Evolutionary conservation across 2,797 vertebrate genomes (phyloP).

Genomic region (Vipera ursinii): DNA sequence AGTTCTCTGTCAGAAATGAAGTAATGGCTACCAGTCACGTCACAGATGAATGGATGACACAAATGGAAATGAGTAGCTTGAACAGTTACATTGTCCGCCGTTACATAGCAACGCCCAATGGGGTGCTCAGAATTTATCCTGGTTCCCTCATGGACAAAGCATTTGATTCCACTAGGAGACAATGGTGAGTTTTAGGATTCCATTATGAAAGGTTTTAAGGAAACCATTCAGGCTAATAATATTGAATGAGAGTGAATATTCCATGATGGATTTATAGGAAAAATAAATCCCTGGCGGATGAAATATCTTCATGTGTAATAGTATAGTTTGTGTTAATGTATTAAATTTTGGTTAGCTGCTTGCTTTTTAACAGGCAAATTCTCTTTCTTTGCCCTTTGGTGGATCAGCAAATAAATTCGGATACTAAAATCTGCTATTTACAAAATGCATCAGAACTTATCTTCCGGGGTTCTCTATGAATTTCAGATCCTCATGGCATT

Average conservation of each 20-base stretch:
- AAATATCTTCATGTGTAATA: background rate
- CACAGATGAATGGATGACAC: slow-evolving; percentile 99
- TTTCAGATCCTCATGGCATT: slow-evolving; percentile 24
- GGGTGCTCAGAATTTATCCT: slow-evolving; percentile 98
- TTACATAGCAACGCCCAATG: slow-evolving; percentile 99
- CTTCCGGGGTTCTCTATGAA: background rate
- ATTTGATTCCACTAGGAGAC: slow-evolving; percentile 98
- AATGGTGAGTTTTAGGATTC: slow-evolving; percentile 87
- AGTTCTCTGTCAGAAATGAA: slow-evolving; percentile 99
- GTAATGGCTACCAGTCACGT: slow-evolving; percentile 99
- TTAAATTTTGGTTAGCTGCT: slow-evolving; percentile 8
- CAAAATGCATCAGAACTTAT: slow-evolving; percentile 35
- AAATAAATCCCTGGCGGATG: background rate
- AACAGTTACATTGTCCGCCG: slow-evolving; percentile 99
- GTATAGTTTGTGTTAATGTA: background rate
- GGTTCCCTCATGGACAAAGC: slow-evolving; percentile 99
- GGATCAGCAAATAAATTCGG: slow-evolving; percentile 38
- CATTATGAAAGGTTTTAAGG: slow-evolving; percentile 59
- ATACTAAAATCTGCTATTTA: background rate
- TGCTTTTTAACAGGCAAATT: slow-evolving; percentile 10
- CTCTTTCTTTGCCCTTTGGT: slow-evolving; percentile 3
- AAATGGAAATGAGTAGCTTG: slow-evolving; percentile 98
- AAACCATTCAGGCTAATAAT: slow-evolving; percentile 55
- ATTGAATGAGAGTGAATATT: slow-evolving; percentile 20
- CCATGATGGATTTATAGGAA: background rate